Evolutionary conservation across 2,888 invertebrate species (phyloP), one percentile per base, ranked within the genome.

Genomic region (Psylliodes chrysocephalus): DNA sequence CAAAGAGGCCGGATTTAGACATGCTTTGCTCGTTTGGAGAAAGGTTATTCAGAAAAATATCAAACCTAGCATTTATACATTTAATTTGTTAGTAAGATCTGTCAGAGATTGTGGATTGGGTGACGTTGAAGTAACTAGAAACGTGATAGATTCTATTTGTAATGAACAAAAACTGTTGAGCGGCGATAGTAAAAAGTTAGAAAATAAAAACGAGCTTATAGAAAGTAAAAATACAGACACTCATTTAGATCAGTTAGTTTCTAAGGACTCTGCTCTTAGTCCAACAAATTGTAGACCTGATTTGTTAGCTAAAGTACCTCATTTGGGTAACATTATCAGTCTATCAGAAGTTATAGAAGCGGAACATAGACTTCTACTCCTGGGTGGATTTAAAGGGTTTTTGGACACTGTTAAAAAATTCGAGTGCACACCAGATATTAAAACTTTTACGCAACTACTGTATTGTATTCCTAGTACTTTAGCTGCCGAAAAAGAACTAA

Each of bases 21-120:
- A 94, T 84, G 91, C 92, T 15, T 81, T 97, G 1, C 79, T 91
- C 60, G 90, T 94, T n/a, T 96, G 95, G 95, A 89, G 92, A 53
- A 90, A 92, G 84, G 90, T 96, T 89, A 79, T 88, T 22, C 82
- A 84, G 44, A 84, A 86, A 75, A 85, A 83, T 46, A 85, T 95
- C 40, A 84, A 81, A 44, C 95, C 95, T 0, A 88, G 87, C 75
- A 82, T 91, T 60, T 90, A 85, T 74, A 88, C 90, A 1, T 97
- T 92, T 76, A 95, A 95, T 85, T 85, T 95, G 19, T 84, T 98
- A 79, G 79, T 97, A 0, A 86, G 91, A 74, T 89, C 90, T 78
- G 88, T 91, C 0, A 87, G 92, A 68, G 95, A 96, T 71, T 95
- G 95, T 80, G 88, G 89, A 53, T 84, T 95, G 64, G 95, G 95